Evolutionary conservation across 1,140 invertebrate genomes (phyloP).

Genomic region (Metopolophium dirhodum): DNA sequence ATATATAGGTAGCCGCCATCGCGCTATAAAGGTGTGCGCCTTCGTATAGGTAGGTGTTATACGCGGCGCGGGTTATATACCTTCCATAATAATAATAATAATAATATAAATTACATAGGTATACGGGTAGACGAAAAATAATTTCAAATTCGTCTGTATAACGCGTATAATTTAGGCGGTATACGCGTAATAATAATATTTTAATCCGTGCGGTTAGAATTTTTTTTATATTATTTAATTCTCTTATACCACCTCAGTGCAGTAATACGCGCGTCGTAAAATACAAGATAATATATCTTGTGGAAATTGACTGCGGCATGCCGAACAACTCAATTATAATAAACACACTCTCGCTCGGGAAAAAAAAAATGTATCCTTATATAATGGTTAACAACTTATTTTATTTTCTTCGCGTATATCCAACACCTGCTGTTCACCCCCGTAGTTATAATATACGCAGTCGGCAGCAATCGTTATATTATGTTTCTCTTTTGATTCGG

Average conservation of each 20-base stretch:
- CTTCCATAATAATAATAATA: background rate
- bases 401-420: slow-evolving; percentile 52
- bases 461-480: slow-evolving; percentile 28
- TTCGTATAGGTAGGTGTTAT: background rate
- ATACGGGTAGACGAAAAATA: background rate
- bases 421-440: slow-evolving; percentile 57
- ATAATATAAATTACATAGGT: background rate
- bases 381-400: slow-evolving; percentile 56
- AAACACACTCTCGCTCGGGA: slow-evolving; percentile 41
- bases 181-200: slow-evolving; percentile 1
- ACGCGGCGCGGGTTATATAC: background rate
- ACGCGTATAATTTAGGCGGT: background rate
- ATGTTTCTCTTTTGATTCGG: slow-evolving; percentile 29
- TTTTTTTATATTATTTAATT: slow-evolving; percentile 28
- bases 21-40: background rate
- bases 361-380: slow-evolving; percentile 48
- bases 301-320: slow-evolving; percentile 48
- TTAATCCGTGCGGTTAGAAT: slow-evolving; percentile 31
- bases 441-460: slow-evolving; percentile 47
- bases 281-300: slow-evolving; percentile 52
- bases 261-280: slow-evolving; percentile 43
- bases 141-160: background rate
- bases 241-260: slow-evolving; percentile 9
- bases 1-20: background rate
- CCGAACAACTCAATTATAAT: slow-evolving; percentile 57